Evolutionary conservation across 2,888 invertebrate species (phyloP), one percentile per base, ranked within the genome.

Genomic region (Drosophila recens): DNA sequence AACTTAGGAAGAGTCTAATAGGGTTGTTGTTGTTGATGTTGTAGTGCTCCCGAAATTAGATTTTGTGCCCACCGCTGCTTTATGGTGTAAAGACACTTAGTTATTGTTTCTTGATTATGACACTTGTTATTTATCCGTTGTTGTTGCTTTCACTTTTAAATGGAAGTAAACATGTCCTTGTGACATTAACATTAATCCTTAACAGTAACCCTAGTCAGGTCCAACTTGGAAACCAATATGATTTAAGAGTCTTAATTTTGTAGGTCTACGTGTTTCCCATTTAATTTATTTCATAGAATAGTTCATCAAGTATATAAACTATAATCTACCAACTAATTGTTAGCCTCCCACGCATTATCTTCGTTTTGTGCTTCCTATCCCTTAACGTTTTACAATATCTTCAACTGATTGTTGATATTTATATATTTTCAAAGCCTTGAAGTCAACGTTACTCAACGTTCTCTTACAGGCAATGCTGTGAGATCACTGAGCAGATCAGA

Each of bases 381-480:
- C 52, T 57, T 38, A 45, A 11, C 27, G 27, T 20, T 63, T n/a
- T 23, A 2, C 4, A 33, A 52, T 43, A 9, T 48, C 27, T 54
- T 36, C 51, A 51, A 59, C n/a, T 45, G 45, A 46, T n/a, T 38
- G 43, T 64, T 43, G 23, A 58, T 33, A 53, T 40, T 58, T 27
- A 27, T 51, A 51, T 30, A 59, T 56, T 61, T 66, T 42, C 30
- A 27, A 65, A 62, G 75, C 72, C 72, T 65, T 67, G 62, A 69
- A 75, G 68, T 68, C 78, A 67, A 78, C 71, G 71, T 75, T 75
- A 64, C 64, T 48, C 52, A 68, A 76, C 66, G 72, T 76, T 76
- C 56, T 76, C 70, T 75, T 75, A 15, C 75, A 76, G 75, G 67
- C 76, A 53, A 36, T 65, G 57, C 68, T 70, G 43, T 75, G 45